Base-by-base conservation (phyloP, 37 sponge, comb jelly and placozoan species). In the Diacarnus erythraeanus region DNA sequence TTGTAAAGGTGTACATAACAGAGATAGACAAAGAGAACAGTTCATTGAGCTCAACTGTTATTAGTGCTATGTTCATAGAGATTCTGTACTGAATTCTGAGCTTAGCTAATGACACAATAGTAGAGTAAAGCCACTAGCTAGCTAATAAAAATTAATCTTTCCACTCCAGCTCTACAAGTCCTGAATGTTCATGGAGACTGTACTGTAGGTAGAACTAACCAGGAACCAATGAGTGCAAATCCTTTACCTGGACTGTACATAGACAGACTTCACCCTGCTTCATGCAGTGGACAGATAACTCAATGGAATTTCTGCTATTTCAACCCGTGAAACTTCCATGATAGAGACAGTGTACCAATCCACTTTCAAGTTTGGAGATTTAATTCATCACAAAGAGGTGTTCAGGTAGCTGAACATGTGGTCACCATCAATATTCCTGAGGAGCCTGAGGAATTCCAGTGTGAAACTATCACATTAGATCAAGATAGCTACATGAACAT, bases 211-310 rank as follows among this genome's bases (percentile, higher is more conserved):
- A n/a, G n/a, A n/a, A n/a, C n/a, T n/a, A n/a, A n/a, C n/a, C n/a
- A 47, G 12, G 51, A 47, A 47, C 6, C 10, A 15, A 12, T 12
- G 6, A 47, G 51, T 47, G 10, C 51, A 47, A 47, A 47, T 47
- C 10, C 6, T 47, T 6, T 12, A 47, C 10, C 51, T 15, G 51
- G 71, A 4, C 26, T 71, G 25, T 71, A 25, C 27, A 71, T 71
- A 18, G 43, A 71, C 71, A 25, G 2, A 1, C 2, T 4, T 21
- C 21, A 17, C 27, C 71, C 71, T 21, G 5, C 42, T 12, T n/a
- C 42, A 23, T 71, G 71, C 43, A 71, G 25, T 40, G 71, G 71
- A n/a, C 42, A 40, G 43, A 18, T 71, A 33, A 71, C 43, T 42
- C 23, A 17, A 29, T 71, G 71, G 71, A 37, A 37, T 21, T 9